These are phyloP conservation scores for Brotula barbata DNA, from an alignment of 2,797 vertebrate genomes.

Conservation along the genomic window DNA sequence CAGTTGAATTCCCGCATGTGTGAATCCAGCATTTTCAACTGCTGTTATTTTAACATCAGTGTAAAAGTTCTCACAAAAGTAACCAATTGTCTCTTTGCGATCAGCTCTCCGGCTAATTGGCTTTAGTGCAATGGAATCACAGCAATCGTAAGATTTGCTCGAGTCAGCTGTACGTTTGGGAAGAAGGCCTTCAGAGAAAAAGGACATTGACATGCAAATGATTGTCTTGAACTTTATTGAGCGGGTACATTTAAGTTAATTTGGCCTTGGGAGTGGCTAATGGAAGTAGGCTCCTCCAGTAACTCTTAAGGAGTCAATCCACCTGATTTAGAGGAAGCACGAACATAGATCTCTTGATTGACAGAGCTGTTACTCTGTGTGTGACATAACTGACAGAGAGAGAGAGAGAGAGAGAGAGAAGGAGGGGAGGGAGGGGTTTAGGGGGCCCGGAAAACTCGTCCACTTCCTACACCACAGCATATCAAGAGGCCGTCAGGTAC, in stretches of 20 bases:
- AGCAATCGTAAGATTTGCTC: constrained; percentile 59
- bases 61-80: constrained; percentile 19
- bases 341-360: constrained; percentile 79
- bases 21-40: constrained; percentile 3
- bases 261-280: constrained; percentile 82
- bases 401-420: constrained; percentile 25
- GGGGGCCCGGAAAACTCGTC: constrained; percentile 12
- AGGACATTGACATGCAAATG: constrained; percentile 82
- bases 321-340: constrained; percentile 81
- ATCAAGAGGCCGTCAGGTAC: constrained; percentile 29
- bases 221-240: constrained; percentile 81
- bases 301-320: constrained; percentile 81
- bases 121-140: constrained; percentile 56
- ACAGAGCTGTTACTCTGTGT: constrained; percentile 75
- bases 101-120: constrained; percentile 67
- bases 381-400: constrained; percentile 69
- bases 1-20: too few relatives aligned
- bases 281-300: constrained; percentile 80
- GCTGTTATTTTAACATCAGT: constrained; percentile 15
- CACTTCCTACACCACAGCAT: constrained; percentile 29
- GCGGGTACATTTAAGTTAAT: constrained; percentile 83
- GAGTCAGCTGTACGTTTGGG: constrained; percentile 72
- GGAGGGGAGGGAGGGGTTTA: constrained; percentile 10
- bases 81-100: constrained; percentile 39
- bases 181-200: constrained; percentile 67